Percentiles rank a stretch among this genome's conserved stretches.
These are phyloP conservation scores for Spermophilus dauricus DNA, from an alignment of 2,113 vertebrate genomes.

Conservation along the genomic window DNA sequence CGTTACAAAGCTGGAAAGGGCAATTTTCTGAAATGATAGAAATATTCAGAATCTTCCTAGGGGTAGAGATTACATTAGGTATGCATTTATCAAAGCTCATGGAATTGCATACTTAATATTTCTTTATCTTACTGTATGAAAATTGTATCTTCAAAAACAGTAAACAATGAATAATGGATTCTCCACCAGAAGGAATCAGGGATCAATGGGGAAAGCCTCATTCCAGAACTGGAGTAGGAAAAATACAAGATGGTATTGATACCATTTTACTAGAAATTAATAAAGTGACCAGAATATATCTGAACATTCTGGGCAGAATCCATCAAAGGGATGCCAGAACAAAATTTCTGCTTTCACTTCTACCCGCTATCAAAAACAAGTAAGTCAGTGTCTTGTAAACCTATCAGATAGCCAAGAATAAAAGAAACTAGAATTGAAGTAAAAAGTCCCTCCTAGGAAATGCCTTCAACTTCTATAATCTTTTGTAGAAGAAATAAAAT, in stretches of 20 bases:
- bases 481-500: neutral
- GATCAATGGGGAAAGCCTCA: neutral
- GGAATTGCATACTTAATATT: neutral
- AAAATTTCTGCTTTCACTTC: constrained; percentile 20
- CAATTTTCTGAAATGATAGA: neutral
- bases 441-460: neutral
- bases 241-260: neutral
- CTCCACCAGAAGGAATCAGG: neutral
- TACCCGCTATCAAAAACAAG: neutral
- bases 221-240: neutral
- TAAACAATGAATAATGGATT: neutral
- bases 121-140: neutral
- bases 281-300: neutral
- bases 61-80: neutral
- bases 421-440: constrained; percentile 13
- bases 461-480: neutral
- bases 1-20: neutral
- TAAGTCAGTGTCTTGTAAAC: neutral
- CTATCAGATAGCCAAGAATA: neutral
- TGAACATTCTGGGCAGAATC: neutral
- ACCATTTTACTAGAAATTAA: neutral
- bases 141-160: neutral
- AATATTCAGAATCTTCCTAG: neutral
- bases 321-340: neutral
- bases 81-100: constrained; percentile 29